Percentiles rank a stretch among this genome's conserved stretches.
phyloP scores from a whole-genome alignment of 2,888 invertebrate genomes.

The Drosophila ezoana region DNA sequence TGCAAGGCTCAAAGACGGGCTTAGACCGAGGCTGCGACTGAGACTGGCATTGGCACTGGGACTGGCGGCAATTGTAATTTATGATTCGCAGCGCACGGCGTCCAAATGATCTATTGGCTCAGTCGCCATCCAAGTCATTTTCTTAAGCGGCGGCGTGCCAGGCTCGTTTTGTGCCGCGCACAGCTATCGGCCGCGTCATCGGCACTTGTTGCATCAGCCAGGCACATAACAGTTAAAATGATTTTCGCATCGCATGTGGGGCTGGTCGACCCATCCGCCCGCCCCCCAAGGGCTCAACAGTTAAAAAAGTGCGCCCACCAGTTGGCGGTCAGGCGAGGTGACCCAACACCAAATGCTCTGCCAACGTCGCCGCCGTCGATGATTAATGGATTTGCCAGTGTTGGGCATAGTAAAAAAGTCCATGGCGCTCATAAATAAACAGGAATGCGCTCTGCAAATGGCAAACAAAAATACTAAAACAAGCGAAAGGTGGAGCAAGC shows the following conservation, averaged over 20 bases:
- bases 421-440: constrained; percentile 51
- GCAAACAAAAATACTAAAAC: constrained; percentile 5
- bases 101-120: constrained; percentile 73
- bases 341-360: constrained; percentile 42
- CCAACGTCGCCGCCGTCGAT: constrained; percentile 31
- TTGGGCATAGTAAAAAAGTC: constrained; percentile 40
- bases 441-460: constrained; percentile 29
- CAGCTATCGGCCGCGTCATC: constrained; percentile 20
- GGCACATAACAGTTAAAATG: constrained; percentile 64
- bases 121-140: constrained; percentile 45
- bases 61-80: constrained; percentile 61
- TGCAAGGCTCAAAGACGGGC: constrained; percentile 8
- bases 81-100: constrained; percentile 76
- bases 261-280: constrained; percentile 1
- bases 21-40: constrained; percentile 17
- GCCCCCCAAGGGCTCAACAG: constrained; percentile 51
- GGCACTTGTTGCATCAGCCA: constrained; percentile 65
- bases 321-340: constrained; percentile 50
- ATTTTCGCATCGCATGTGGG: constrained; percentile 49
- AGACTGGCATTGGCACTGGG: background rate
- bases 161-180: constrained; percentile 7
- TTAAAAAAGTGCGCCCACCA: constrained; percentile 69
- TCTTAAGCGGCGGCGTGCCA: constrained; percentile 23
- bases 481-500: constrained; percentile 53
- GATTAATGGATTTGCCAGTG: constrained; percentile 63